These are phyloP conservation scores for Labeo catla DNA, from an alignment of 2,113 vertebrate genomes.

Conservation along the genomic window DNA sequence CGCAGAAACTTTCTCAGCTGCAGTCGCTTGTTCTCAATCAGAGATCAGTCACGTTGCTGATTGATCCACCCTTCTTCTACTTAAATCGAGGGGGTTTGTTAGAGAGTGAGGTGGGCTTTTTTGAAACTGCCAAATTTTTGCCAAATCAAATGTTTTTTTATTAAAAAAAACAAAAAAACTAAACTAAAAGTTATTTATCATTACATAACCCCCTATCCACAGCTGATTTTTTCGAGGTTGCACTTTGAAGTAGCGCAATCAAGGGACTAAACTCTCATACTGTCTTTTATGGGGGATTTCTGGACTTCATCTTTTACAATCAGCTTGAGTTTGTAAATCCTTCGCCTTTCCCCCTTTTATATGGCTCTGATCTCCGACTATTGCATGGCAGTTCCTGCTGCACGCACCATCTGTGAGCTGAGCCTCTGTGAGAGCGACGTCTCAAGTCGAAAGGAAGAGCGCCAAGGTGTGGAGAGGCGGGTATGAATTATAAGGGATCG, in stretches of 20 bases:
- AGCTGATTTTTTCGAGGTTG: constrained; percentile 64
- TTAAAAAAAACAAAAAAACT: not conserved
- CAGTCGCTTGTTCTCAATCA: not conserved
- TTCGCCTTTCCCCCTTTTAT: constrained; percentile 50
- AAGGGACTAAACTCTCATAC: constrained; percentile 51
- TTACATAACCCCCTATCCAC: constrained; percentile 41
- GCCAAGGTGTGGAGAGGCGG: constrained; percentile 9
- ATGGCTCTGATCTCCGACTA: constrained; percentile 41
- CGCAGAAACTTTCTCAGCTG: constrained; percentile 12
- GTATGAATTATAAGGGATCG: constrained; percentile 58
- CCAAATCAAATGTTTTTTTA: constrained; percentile 68
- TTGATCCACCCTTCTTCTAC: not conserved
- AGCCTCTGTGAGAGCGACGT: constrained; percentile 46
- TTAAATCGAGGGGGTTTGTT: constrained; percentile 47
- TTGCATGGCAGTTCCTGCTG: constrained; percentile 52
- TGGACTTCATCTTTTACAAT: constrained; percentile 47
- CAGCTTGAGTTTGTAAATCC: constrained; percentile 53
- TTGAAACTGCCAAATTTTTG: constrained; percentile 77
- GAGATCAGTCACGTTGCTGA: not conserved
- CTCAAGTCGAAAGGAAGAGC: constrained; percentile 53
- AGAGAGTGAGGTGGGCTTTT: constrained; percentile 60
- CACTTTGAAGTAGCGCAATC: constrained; percentile 35
- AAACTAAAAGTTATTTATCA: constrained; percentile 38
- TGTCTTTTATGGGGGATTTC: constrained; percentile 43
- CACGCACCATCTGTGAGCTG: constrained; percentile 57